Evolutionary conservation across 2,113 vertebrate species (phyloP).

Genomic region (Gyps fulvus): DNA sequence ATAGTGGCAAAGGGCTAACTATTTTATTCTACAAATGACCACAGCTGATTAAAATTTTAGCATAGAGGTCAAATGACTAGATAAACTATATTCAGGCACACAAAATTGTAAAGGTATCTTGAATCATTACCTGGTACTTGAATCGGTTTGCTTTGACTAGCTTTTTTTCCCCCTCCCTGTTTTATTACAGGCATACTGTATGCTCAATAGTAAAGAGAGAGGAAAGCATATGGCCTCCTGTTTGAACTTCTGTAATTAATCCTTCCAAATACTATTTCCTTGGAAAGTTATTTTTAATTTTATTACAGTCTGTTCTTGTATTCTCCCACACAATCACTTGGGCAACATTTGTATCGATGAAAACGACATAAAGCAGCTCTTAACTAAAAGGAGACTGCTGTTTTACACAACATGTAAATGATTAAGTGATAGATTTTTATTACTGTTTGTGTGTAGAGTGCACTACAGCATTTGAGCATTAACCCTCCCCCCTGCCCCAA

Average conservation of each 20-base stretch:
- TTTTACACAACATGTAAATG: constrained; percentile 49
- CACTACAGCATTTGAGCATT: background rate
- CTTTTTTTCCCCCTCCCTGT: background rate
- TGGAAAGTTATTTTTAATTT: constrained; percentile 76
- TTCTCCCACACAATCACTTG: constrained; percentile 67
- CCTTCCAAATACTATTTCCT: constrained; percentile 74
- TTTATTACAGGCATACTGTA: constrained; percentile 62
- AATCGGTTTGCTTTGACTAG: constrained; percentile 26
- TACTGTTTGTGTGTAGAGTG: constrained; percentile 38
- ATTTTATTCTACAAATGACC: background rate
- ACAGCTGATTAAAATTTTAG: constrained; percentile 22
- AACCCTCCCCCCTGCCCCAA: background rate
- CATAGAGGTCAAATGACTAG: background rate
- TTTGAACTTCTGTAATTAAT: constrained; percentile 80
- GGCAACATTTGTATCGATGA: constrained; percentile 61
- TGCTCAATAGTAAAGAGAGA: constrained; percentile 45
- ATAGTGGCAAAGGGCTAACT: background rate
- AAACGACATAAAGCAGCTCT: constrained; percentile 61
- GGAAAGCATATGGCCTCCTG: constrained; percentile 70
- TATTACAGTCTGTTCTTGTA: constrained; percentile 69
- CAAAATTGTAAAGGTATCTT: constrained; percentile 15
- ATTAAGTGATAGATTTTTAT: constrained; percentile 69
- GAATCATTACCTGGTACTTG: constrained; percentile 48
- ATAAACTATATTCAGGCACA: background rate
- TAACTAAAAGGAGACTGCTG: constrained; percentile 56